These are phyloP conservation scores for Todiramphus chloris DNA, from an alignment of 2,113 vertebrate genomes.

Conservation along the genomic window DNA sequence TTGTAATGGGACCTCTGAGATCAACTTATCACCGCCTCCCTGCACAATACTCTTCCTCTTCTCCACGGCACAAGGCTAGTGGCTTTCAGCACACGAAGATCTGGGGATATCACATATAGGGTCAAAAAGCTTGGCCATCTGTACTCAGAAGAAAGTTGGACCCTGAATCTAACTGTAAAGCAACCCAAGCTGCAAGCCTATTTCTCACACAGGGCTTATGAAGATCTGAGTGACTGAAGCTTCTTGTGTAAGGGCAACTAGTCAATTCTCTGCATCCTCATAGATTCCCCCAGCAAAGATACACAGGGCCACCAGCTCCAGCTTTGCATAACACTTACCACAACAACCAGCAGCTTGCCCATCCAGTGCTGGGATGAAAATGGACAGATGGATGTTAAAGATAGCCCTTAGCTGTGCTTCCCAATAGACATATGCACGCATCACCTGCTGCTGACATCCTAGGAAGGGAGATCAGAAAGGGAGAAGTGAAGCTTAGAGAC, in stretches of 20 bases:
- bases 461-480: not conserved
- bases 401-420: not conserved
- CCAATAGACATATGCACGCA: not conserved
- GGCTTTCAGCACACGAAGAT: not conserved
- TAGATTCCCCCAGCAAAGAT: not conserved
- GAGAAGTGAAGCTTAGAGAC: not conserved
- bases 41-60: not conserved
- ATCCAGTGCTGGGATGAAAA: not conserved
- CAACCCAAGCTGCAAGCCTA: not conserved
- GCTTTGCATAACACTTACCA: not conserved
- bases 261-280: not conserved
- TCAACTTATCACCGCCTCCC: not conserved
- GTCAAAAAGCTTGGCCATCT: not conserved
- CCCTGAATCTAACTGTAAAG: not conserved
- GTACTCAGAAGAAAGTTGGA: not conserved
- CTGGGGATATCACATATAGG: not conserved
- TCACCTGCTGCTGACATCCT: not conserved
- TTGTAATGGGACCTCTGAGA: not conserved
- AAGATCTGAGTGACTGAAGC: not conserved
- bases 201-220: not conserved
- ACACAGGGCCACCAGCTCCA: not conserved
- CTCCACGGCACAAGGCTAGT: accelerated
- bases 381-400: not conserved
- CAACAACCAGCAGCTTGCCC: not conserved
- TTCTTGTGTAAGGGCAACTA: not conserved